Conservation (phyloP, 2,113 vertebrate species). For the Ammodytes marinus region DNA sequence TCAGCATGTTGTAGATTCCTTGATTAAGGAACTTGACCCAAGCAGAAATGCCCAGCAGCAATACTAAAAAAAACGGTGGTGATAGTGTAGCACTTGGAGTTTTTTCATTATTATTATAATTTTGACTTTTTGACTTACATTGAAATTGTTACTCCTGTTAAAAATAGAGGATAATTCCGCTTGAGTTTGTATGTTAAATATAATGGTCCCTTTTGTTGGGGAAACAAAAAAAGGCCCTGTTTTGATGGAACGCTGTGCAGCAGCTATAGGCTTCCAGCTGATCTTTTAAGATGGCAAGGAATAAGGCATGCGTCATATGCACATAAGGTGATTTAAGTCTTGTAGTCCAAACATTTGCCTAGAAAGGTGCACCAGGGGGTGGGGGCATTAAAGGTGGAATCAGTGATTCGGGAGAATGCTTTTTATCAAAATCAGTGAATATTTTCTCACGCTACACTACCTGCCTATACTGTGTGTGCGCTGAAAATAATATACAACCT, state of each 20-base stretch:
- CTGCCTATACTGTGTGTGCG: too few species aligned
- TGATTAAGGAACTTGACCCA: slow-evolving; percentile 2
- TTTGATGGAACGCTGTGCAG: background rate
- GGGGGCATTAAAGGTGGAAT: background rate
- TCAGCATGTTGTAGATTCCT: background rate
- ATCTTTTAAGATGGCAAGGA: background rate
- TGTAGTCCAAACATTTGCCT: slow-evolving; percentile 16
- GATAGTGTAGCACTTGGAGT: background rate
- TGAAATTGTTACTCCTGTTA: background rate
- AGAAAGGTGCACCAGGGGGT: background rate
- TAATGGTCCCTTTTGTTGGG: background rate
- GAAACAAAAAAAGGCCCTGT: background rate
- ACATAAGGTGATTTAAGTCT: background rate
- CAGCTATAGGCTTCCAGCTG: background rate
- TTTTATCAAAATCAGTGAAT: too few species aligned
- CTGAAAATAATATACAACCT: too few species aligned
- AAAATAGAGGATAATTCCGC: background rate
- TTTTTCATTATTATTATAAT: background rate
- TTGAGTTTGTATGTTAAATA: background rate
- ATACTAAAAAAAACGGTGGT: background rate
- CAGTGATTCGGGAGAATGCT: too few species aligned
- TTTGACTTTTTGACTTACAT: background rate
- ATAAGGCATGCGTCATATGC: background rate
- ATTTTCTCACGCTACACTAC: too few species aligned
- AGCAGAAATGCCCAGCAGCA: background rate